Percentiles rank a stretch among this genome's conserved stretches.
These are phyloP conservation scores for Aptenodytes patagonicus DNA, from an alignment of 2,113 vertebrate genomes.

Conservation along the genomic window DNA sequence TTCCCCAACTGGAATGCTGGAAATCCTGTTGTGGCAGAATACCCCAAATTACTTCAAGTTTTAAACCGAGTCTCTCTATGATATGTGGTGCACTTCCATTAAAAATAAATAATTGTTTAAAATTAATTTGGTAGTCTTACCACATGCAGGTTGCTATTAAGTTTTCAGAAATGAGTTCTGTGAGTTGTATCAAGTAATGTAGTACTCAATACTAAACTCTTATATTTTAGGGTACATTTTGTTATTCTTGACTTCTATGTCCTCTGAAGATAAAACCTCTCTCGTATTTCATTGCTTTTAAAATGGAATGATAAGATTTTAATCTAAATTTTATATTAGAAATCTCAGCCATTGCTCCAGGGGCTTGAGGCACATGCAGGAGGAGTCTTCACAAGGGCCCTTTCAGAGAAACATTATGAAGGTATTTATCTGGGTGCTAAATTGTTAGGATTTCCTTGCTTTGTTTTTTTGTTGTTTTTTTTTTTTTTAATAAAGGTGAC, in stretches of 20 bases:
- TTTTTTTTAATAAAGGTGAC: neutral
- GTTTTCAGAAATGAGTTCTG: neutral
- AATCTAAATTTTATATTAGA: neutral
- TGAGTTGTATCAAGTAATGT: neutral
- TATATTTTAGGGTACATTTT: neutral
- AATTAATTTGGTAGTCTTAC: neutral
- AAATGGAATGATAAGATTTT: constrained; percentile 11
- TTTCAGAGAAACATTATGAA: neutral
- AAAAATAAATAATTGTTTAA: neutral
- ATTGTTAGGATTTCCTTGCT: neutral
- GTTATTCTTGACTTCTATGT: neutral
- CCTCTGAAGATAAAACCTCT: neutral
- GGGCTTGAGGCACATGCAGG: neutral
- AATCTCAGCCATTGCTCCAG: neutral
- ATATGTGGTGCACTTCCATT: neutral
- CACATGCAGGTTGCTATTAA: neutral
- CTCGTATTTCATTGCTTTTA: neutral
- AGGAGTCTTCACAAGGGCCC: neutral
- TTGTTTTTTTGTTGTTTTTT: neutral
- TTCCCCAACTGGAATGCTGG: neutral
- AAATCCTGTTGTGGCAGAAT: neutral
- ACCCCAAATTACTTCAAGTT: neutral
- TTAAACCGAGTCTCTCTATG: neutral
- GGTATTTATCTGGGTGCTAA: neutral
- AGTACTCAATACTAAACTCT: neutral